Percentiles rank a stretch among this genome's conserved stretches.
These are phyloP conservation scores for Xestia sexstrigata DNA, from an alignment of 2,888 invertebrate species.

Conservation along the genomic window DNA sequence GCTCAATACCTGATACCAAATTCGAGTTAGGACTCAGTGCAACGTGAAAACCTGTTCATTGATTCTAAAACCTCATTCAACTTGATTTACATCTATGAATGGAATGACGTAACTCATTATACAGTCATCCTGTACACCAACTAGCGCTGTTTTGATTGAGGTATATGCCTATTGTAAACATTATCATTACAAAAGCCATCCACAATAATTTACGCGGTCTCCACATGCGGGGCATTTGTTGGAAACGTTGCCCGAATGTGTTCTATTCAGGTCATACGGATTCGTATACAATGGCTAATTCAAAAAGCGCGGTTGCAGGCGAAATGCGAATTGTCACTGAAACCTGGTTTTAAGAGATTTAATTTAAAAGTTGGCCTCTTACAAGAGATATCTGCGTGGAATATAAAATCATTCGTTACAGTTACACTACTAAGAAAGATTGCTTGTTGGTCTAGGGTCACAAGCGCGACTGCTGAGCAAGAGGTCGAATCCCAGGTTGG, in stretches of 20 bases:
- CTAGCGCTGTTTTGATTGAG: slow-evolving; percentile 48
- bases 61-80: slow-evolving; percentile 33
- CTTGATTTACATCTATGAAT: slow-evolving; percentile 42
- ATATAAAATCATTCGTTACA: slow-evolving; percentile 15
- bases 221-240: slow-evolving; percentile 49
- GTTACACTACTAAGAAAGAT: not conserved
- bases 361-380: slow-evolving; percentile 1
- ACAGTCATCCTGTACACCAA: slow-evolving; percentile 14
- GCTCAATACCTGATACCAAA: slow-evolving; percentile 16
- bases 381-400: not conserved
- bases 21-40: slow-evolving; percentile 23
- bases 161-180: slow-evolving; percentile 45
- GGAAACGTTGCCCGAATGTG: slow-evolving; percentile 42
- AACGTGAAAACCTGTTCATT: slow-evolving; percentile 50
- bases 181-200: slow-evolving; percentile 49
- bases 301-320: slow-evolving; percentile 40
- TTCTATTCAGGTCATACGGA: slow-evolving; percentile 45
- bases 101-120: slow-evolving; percentile 29
- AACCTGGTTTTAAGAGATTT: slow-evolving; percentile 31
- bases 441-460: too few relatives aligned
- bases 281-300: slow-evolving; percentile 48
- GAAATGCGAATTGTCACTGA: slow-evolving; percentile 39
- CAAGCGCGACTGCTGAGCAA: too few relatives aligned
- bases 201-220: slow-evolving; percentile 47
- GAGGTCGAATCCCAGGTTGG: too few relatives aligned